Percentiles rank a stretch among this genome's conserved stretches.
Evolutionary conservation across 2,797 vertebrate genomes (phyloP).

Genomic region (Microctenopoma lineatum): DNA sequence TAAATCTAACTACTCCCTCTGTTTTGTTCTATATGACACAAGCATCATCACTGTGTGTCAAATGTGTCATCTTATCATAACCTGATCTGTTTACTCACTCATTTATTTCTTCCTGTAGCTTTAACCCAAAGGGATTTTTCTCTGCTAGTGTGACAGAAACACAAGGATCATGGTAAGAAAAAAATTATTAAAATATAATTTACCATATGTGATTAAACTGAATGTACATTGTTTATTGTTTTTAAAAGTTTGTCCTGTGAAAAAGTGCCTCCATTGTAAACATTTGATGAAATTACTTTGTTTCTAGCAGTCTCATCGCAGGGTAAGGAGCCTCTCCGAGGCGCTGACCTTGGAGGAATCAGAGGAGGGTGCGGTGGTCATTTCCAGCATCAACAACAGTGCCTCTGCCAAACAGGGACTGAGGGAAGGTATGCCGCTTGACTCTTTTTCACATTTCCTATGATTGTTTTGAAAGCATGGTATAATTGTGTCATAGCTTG

Average conservation of each 20-base stretch:
- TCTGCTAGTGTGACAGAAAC: slow-evolving; percentile 24
- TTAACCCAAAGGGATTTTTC: slow-evolving; percentile 22
- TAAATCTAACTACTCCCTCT: no score
- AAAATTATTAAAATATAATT: not conserved
- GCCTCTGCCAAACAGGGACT: slow-evolving; percentile 55
- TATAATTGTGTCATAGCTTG: not conserved
- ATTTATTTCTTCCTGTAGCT: slow-evolving; percentile 46
- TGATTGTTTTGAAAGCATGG: not conserved
- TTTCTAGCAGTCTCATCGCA: slow-evolving; percentile 65
- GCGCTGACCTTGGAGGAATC: slow-evolving; percentile 75
- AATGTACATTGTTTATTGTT: no score
- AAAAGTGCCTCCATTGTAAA: not conserved
- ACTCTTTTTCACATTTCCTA: not conserved
- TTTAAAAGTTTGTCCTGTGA: no score
- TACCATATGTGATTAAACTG: no score
- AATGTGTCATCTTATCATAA: not conserved
- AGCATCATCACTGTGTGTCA: not conserved
- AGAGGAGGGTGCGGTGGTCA: slow-evolving; percentile 61
- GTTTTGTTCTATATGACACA: not conserved
- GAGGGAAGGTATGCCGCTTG: slow-evolving; percentile 70
- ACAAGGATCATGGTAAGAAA: slow-evolving; percentile 54
- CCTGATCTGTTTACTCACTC: not conserved
- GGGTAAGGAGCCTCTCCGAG: slow-evolving; percentile 79
- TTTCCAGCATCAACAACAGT: slow-evolving; percentile 61
- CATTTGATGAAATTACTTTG: not conserved